Evolutionary conservation across 2,797 vertebrate genomes (phyloP).

Genomic region (Thunnus albacares): DNA sequence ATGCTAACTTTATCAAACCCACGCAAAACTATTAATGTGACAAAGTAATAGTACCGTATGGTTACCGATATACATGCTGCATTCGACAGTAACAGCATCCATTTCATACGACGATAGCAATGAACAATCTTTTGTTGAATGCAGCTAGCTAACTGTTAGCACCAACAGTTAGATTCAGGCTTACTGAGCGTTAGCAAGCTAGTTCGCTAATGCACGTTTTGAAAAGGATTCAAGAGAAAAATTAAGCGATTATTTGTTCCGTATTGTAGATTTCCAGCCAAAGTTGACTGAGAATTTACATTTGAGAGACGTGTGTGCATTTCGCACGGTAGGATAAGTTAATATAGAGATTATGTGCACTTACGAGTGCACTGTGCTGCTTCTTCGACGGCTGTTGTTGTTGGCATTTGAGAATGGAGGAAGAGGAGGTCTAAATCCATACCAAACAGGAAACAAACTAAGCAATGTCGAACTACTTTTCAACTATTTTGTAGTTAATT

Average conservation of each 20-base stretch:
- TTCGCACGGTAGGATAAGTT: conserved; percentile 27
- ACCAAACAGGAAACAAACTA: conserved; percentile 88
- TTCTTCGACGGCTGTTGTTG: conserved; percentile 88
- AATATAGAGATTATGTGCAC: conserved; percentile 75
- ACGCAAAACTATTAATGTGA: conserved; percentile 13
- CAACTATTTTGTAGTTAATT: conserved; percentile 24
- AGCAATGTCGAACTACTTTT: conserved; percentile 69
- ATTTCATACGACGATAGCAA: conserved; percentile 15
- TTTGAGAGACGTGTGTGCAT: conserved; percentile 8
- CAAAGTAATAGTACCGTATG: background rate
- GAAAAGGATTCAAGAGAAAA: conserved; percentile 47
- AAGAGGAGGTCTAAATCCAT: conserved; percentile 90
- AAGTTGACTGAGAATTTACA: background rate
- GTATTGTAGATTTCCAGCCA: conserved; percentile 25
- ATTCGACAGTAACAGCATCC: background rate
- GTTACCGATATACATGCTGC: background rate
- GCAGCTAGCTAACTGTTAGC: conserved; percentile 69
- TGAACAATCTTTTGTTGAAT: conserved; percentile 77
- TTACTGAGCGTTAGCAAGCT: conserved; percentile 71
- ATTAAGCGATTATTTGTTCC: conserved; percentile 7
- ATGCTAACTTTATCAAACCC: conserved; percentile 60
- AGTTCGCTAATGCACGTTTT: conserved; percentile 80
- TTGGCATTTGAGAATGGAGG: conserved; percentile 88
- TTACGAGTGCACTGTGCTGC: conserved; percentile 85
- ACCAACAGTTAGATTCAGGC: conserved; percentile 63